Percentiles rank a stretch among this genome's conserved stretches.
phyloP scores from a whole-genome alignment of 2,888 invertebrate genomes.

The Cryptocephalus primarius region DNA sequence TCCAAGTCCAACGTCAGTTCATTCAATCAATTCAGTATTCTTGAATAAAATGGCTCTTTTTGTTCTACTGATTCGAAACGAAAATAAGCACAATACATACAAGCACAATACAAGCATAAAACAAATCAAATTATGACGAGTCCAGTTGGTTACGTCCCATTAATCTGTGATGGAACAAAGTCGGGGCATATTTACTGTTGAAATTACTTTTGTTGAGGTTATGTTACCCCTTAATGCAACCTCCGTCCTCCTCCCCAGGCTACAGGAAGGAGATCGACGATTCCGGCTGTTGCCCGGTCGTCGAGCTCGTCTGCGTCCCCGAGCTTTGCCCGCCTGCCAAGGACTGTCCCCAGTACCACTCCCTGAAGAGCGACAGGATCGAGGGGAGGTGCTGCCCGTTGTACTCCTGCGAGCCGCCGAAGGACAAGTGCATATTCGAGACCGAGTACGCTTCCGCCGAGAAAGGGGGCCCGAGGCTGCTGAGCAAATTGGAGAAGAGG shows the following conservation, averaged over 20 bases:
- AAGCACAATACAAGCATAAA: too few species aligned
- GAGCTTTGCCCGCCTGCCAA: conserved; percentile 52
- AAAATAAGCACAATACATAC: too few species aligned
- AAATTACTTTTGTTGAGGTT: too few species aligned
- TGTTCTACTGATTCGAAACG: too few species aligned
- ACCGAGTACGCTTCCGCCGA: conserved; percentile 43
- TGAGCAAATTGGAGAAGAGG: conserved; percentile 35
- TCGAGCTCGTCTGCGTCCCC: conserved; percentile 47
- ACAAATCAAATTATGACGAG: too few species aligned
- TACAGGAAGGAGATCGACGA: conserved; percentile 36
- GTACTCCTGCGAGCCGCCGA: conserved; percentile 53
- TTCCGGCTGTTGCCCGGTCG: conserved; percentile 62
- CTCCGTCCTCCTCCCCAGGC: conserved; percentile 9
- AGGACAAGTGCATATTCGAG: conserved; percentile 53
- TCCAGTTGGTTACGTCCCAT: too few species aligned
- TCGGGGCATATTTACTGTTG: too few species aligned
- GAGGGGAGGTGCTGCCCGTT: conserved; percentile 51
- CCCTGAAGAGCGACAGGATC: conserved; percentile 28
- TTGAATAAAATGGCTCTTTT: too few species aligned
- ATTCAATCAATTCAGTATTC: too few species aligned
- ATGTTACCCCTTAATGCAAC: too few species aligned
- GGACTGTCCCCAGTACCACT: conserved; percentile 49
- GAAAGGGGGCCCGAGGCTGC: conserved; percentile 43
- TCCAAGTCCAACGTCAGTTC: too few species aligned
- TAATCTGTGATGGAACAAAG: too few species aligned